Evolutionary conservation across 1,140 invertebrate species (phyloP), one percentile per base, ranked within the genome.

Genomic region (Propsilocerus akamusi): DNA sequence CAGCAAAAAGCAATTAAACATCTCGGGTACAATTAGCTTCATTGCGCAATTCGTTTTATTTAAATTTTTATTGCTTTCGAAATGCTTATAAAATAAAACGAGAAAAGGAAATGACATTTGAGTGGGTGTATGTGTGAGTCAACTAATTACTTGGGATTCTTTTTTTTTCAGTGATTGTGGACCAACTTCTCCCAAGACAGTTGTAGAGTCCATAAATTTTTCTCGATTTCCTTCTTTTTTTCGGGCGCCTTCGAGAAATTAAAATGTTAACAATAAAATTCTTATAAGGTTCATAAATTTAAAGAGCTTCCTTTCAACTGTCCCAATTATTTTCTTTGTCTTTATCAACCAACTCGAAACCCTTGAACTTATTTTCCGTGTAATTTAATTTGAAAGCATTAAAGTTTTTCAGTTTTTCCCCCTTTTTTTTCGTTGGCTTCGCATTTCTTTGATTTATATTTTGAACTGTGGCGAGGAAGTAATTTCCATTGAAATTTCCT

Each of bases 221-320:
- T 20, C 34, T 20, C 22, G 34, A 41, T 41, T 41, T 20, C 14
- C 14, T 41, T 41, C 22, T n/a, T n/a, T n/a, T n/a, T n/a, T n/a
- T n/a, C n/a, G n/a, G n/a, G n/a, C n/a, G n/a, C n/a, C n/a, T n/a
- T n/a, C 11, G 28, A 17, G 34, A 41, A 41, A 41, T 41, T 41
- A 41, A 41, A 41, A 20, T 41, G 34, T 41, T 41, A 41, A 41
- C 34, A 41, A 41, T 41, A 41, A 41, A 41, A 41, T 20, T 41
- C 17, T n/a, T 41, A 41, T 17, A 41, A 41, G 34, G 34, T 20
- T 41, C 34, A 41, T 41, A 41, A 41, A 41, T 41, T 41, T 10
- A 3, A 30, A 30, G 28, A 2, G 34, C 34, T 37, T 17, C 14
- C 14, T 12, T 37, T 41, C 17, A 20, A 20, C 8, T 41, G 14